Evolutionary conservation across 2,888 invertebrate species (phyloP), one percentile per base, ranked within the genome.

Genomic region (Lepidocyrtinus sp.): DNA sequence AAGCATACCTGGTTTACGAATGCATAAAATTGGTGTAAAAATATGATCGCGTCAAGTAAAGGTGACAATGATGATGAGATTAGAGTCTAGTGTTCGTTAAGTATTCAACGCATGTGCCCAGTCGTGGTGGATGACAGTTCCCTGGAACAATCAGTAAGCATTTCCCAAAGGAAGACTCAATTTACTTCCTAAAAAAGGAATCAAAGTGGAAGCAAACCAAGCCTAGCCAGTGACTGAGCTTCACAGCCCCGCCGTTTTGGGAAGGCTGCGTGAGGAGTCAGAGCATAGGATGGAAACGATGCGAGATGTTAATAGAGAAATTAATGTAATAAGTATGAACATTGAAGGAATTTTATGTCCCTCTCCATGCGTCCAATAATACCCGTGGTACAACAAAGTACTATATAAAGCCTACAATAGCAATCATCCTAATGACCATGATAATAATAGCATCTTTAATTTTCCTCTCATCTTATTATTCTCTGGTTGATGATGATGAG

Each of bases 401-500:
- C 7, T 59, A 22, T 59, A 21, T 19, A 21, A 50, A 50, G n/a
- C 50, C 2, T 22, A 21, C 22, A 59, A 59, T 59, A 59, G n/a
- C 22, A 9, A 59, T 59, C 59, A 59, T 59, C 59, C 1, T 59
- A 59, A 59, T 59, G 59, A 21, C 59, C 59, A 59, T 59, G 59
- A 59, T 59, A 59, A 59, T 59, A 59, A 59, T 59, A 59, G 59
- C 59, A 59, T 59, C 59, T 59, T 59, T 59, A 59, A 59, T 59
- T 59, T 59, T 59, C 59, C n/a, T 21, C 12, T 59, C 59, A 2
- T 59, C 5, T 59, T 59, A 9, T 59, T 59, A 59, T 21, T 59
- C 7, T 59, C n/a, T 21, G 59, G 22, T 21, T 59, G 59, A 59
- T 59, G 59, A 59, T 59, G 59, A 9, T 19, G 59, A 59, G 59